Percentiles rank a stretch among this genome's conserved stretches.
phyloP scores from a whole-genome alignment of 1,140 invertebrate genomes.

The Heliconius hermathena region DNA sequence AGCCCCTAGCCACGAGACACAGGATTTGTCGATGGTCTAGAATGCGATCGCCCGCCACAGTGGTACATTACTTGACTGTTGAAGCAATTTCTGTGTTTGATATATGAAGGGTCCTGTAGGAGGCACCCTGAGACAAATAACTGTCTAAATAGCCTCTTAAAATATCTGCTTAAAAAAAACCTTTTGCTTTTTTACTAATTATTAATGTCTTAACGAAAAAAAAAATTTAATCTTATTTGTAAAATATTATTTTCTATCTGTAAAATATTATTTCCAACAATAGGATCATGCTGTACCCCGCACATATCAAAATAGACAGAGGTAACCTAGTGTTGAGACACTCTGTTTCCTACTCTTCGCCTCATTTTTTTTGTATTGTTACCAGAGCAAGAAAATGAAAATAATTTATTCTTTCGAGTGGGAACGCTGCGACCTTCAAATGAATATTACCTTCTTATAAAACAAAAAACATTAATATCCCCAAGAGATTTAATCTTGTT shows the following conservation, averaged over 20 bases:
- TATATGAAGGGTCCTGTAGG: slow-evolving; percentile 9
- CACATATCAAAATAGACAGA: too few species aligned
- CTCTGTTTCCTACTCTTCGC: too few species aligned
- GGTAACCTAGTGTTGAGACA: too few species aligned
- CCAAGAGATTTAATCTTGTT: background rate
- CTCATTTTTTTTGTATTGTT: too few species aligned
- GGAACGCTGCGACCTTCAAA: too few species aligned
- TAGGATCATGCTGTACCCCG: too few species aligned
- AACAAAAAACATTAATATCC: background rate
- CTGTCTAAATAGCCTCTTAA: background rate
- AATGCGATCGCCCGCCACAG: slow-evolving; percentile 1
- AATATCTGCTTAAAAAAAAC: background rate
- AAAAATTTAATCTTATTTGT: too few species aligned
- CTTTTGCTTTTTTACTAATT: background rate
- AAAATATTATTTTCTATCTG: too few species aligned
- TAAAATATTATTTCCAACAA: too few species aligned
- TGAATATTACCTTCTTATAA: background rate
- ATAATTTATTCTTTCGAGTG: too few species aligned
- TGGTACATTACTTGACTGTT: background rate
- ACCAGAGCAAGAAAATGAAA: too few species aligned
- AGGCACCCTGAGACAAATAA: slow-evolving; percentile 1
- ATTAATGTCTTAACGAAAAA: too few species aligned
- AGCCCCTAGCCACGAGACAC: background rate
- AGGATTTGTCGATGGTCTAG: background rate
- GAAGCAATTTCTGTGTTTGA: background rate